Percentiles rank a stretch among this genome's conserved stretches.
Conservation (phyloP, 2,888 invertebrate genomes). For the Mechanitis mazaeus region DNA sequence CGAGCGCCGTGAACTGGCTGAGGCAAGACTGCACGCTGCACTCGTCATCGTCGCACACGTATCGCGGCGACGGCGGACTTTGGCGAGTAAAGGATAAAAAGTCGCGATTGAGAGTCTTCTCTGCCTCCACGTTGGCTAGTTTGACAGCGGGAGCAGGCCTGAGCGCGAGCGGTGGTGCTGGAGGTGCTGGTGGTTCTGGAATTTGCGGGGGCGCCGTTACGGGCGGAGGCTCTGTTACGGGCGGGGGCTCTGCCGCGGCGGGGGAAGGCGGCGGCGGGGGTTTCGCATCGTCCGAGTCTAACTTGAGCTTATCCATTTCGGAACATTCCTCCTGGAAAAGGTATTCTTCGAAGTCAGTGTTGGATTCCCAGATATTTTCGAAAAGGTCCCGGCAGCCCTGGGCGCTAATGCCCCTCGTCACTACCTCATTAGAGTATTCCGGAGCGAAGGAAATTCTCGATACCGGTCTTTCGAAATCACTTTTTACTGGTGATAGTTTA, state of each 20-base stretch:
- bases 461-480: conserved; percentile 59
- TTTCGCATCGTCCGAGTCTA: conserved; percentile 49
- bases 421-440: conserved; percentile 63
- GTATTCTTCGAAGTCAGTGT: conserved; percentile 43
- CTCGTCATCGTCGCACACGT: conserved; percentile 85
- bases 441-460: conserved; percentile 55
- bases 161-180: conserved; percentile 19
- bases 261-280: conserved; percentile 47
- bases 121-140: conserved; percentile 49
- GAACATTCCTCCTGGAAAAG: conserved; percentile 34
- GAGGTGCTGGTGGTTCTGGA: conserved; percentile 36
- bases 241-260: conserved; percentile 38
- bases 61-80: conserved; percentile 79
- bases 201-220: conserved; percentile 41
- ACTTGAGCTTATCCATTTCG: conserved; percentile 55
- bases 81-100: conserved; percentile 52
- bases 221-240: conserved; percentile 40
- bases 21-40: conserved; percentile 93
- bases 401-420: conserved; percentile 61
- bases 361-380: conserved; percentile 60
- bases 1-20: conserved; percentile 93
- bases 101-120: conserved; percentile 48
- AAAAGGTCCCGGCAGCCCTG: conserved; percentile 57
- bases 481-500: conserved; percentile 54
- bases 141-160: conserved; percentile 30